These are phyloP conservation scores for Synergus gifuensis DNA, from an alignment of 2,888 invertebrate species.

Conservation along the genomic window DNA sequence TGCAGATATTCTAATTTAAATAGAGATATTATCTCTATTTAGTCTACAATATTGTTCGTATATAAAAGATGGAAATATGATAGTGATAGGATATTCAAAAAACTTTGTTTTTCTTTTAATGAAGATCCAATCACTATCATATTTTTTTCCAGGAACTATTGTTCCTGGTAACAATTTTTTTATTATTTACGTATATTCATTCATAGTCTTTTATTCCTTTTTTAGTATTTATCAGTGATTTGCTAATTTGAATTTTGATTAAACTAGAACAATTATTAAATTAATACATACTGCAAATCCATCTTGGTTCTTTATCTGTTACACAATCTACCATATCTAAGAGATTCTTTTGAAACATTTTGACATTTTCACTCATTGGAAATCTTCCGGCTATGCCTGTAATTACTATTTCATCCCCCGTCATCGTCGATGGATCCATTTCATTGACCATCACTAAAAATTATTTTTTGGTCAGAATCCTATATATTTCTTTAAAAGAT, in stretches of 20 bases:
- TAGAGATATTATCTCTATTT: too few relatives aligned
- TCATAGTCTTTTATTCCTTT: neutral
- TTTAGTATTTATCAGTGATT: neutral
- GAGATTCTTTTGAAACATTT: conserved; percentile 78
- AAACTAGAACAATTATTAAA: neutral
- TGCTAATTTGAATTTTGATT: neutral
- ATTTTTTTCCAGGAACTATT: too few relatives aligned
- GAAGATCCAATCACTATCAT: too few relatives aligned
- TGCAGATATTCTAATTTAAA: too few relatives aligned
- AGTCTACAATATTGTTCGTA: too few relatives aligned
- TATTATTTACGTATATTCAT: neutral
- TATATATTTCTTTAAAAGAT: neutral
- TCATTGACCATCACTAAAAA: neutral
- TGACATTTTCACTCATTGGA: conserved; percentile 83
- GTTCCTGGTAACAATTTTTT: too few relatives aligned
- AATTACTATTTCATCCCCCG: conserved; percentile 79
- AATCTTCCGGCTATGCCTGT: conserved; percentile 82
- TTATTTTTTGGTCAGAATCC: neutral
- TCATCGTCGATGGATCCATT: conserved; percentile 14
- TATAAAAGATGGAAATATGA: too few relatives aligned
- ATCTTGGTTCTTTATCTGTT: conserved; percentile 46
- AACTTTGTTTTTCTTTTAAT: too few relatives aligned
- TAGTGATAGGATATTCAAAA: too few relatives aligned
- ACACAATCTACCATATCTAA: conserved; percentile 52
- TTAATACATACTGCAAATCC: conserved; percentile 42